Percentiles rank a stretch among this genome's conserved stretches.
phyloP scores from a whole-genome alignment of 2,797 vertebrate species.

The Poecilia wingei region DNA sequence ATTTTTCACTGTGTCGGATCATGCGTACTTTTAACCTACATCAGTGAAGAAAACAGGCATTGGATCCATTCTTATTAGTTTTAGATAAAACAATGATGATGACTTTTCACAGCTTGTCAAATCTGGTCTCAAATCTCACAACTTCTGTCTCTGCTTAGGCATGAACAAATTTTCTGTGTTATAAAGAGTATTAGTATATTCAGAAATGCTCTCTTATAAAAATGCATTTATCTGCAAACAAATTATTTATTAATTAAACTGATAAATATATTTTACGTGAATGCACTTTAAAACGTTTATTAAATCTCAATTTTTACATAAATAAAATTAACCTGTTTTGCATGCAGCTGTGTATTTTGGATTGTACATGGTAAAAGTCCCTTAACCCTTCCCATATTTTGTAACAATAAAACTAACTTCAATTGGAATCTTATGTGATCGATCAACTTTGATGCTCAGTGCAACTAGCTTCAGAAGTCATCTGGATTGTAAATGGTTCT shows the following conservation, averaged over 20 bases:
- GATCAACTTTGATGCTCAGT: not conserved
- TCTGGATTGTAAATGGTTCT: too few species aligned
- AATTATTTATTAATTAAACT: not conserved
- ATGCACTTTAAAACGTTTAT: not conserved
- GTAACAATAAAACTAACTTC: not conserved
- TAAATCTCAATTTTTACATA: not conserved
- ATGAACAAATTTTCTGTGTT: not conserved
- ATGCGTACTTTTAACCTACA: conserved; percentile 6
- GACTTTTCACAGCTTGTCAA: not conserved
- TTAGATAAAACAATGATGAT: not conserved
- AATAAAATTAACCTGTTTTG: not conserved
- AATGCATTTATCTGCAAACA: not conserved
- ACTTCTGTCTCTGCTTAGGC: not conserved
- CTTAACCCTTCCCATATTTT: not conserved
- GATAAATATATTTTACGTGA: not conserved
- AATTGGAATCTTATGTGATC: too few species aligned
- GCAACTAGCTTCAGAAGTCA: not conserved
- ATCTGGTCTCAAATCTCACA: not conserved
- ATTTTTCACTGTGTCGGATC: not conserved
- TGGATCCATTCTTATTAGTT: not conserved
- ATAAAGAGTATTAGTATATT: not conserved
- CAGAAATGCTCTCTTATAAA: not conserved
- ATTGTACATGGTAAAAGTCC: not conserved
- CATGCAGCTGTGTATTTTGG: not conserved
- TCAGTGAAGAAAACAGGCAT: not conserved